phyloP scores from a whole-genome alignment of 2,888 invertebrate genomes.

The Theretra japonica region DNA sequence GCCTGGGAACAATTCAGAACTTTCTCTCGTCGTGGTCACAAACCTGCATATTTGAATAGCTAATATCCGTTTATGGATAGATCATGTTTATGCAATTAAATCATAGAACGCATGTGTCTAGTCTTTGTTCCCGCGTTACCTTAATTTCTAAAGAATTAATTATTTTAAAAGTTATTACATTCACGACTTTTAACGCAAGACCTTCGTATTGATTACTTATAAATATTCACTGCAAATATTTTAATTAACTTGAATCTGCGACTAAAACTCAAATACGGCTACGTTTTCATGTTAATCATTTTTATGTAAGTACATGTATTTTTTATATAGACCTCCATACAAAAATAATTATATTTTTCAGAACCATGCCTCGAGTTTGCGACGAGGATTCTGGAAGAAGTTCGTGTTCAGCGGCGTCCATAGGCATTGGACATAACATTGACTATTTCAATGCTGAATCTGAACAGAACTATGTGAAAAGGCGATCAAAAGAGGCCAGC shows the following conservation, averaged over 20 bases:
- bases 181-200: background rate
- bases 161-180: background rate
- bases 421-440: constrained; percentile 68
- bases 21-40: constrained; percentile 35
- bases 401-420: constrained; percentile 77
- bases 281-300: background rate
- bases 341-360: constrained; percentile 47
- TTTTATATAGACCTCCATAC: background rate
- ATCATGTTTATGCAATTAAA: constrained; percentile 38
- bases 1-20: constrained; percentile 31
- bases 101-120: background rate
- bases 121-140: constrained; percentile 4
- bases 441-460: constrained; percentile 54
- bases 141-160: background rate
- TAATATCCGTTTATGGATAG: constrained; percentile 46
- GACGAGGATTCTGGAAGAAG: constrained; percentile 82
- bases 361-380: constrained; percentile 69
- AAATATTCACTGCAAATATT: background rate
- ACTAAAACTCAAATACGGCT: background rate
- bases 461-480: constrained; percentile 49
- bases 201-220: background rate
- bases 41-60: constrained; percentile 46
- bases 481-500: constrained; percentile 66
- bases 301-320: background rate
- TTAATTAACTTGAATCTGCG: background rate